Conservation (phyloP, 1,140 invertebrate genomes). For the Scaptomyza graminum region DNA sequence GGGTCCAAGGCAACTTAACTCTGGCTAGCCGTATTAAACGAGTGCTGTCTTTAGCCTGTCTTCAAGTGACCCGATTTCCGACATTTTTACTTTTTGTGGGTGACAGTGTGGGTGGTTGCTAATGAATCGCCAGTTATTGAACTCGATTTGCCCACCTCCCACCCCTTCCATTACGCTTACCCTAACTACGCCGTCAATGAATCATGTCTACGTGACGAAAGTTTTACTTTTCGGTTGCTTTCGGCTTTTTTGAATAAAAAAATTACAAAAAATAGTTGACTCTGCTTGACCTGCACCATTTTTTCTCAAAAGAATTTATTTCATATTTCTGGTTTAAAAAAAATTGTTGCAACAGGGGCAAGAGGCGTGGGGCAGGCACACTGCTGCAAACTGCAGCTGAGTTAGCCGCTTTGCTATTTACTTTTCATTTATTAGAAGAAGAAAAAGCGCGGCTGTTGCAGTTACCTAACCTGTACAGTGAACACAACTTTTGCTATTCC, state of each 20-base stretch:
- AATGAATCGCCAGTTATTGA: slow-evolving; percentile 68
- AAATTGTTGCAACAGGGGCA: neutral
- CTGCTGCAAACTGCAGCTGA: slow-evolving; percentile 35
- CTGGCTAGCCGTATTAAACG: slow-evolving; percentile 26
- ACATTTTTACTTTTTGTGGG: too few relatives aligned
- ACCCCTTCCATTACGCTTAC: slow-evolving; percentile 8
- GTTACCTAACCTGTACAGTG: slow-evolving; percentile 33
- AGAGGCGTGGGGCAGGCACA: neutral
- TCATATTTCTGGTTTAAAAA: slow-evolving; percentile 59
- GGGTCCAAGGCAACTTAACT: slow-evolving; percentile 3
- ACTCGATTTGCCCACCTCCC: slow-evolving; percentile 35
- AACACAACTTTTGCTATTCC: slow-evolving; percentile 1
- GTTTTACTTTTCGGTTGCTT: slow-evolving; percentile 42
- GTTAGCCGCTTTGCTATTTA: slow-evolving; percentile 65
- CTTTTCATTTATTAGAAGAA: slow-evolving; percentile 75
- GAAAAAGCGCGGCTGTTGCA: slow-evolving; percentile 42
- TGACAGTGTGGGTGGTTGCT: slow-evolving; percentile 12
- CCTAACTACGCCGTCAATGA: slow-evolving; percentile 39
- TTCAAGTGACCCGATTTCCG: slow-evolving; percentile 14
- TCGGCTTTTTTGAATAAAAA: slow-evolving; percentile 23
- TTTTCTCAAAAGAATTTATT: slow-evolving; percentile 48
- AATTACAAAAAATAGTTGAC: slow-evolving; percentile 34
- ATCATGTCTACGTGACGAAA: slow-evolving; percentile 64
- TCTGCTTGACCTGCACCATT: slow-evolving; percentile 43
- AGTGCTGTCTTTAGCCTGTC: slow-evolving; percentile 21